Evolutionary conservation across 1,140 invertebrate species (phyloP), one percentile per base, ranked within the genome.

Genomic region (Trichonephila clavata): DNA sequence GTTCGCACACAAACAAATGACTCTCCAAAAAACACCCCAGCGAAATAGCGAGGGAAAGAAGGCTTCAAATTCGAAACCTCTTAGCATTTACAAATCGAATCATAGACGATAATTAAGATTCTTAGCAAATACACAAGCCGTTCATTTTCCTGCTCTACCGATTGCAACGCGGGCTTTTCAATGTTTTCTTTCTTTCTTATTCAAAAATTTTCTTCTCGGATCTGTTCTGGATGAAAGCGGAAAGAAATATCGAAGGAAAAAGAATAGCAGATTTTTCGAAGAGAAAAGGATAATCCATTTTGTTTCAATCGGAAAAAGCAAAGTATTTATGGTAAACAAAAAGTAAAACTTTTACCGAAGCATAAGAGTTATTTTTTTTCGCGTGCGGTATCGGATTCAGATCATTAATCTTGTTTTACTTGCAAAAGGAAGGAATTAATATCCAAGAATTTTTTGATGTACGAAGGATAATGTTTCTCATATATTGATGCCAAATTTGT

Each of bases 61-160:
- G 32, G 27, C 16, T 77, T 24, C 39, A n/a, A 83, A 50, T 83
- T 21, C 50, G 71, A 59, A 27, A 20, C n/a, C 81, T 83, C 81
- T 83, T 83, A 83, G 57, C 43, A 83, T 59, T 43, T 59, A 20
- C 50, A 57, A 83, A 83, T 83, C 50, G 81, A 83, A 83, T 83
- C 81, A 83, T 59, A 57, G 81, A 59, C 50, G 81, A 83, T 83
- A 83, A 83, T 83, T 83, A 83, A 83, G 81, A 83, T 83, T 83
- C 81, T 57, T 50, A 50, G 43, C 81, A 83, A 83, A 83, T 83
- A 83, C 43, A 50, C 24, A 32, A 32, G 81, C 14, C 50, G 21
- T 83, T 83, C 81, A 59, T 57, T 83, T 83, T 83, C 81, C 14
- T 32, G 27, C 71, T 18, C 71, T 18, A 6, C 5, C 71, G 71